Conservation (phyloP, 1,140 invertebrate genomes). For the Zaprionus inermis region DNA sequence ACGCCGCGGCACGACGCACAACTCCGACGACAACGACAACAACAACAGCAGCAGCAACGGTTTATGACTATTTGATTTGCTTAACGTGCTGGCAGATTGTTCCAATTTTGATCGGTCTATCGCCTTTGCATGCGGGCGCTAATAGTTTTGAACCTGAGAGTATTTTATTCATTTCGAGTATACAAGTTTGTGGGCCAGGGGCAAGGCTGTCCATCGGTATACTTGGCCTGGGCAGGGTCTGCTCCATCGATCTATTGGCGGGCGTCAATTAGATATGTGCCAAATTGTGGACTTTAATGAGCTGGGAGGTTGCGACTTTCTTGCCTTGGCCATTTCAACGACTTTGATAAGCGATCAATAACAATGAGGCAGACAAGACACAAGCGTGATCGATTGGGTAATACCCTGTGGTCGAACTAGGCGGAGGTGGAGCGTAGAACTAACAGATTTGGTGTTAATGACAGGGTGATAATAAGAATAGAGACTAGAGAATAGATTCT, state of each 20-base stretch:
- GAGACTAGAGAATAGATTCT: no score
- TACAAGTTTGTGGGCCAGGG: slow-evolving; percentile 42
- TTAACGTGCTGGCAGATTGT: slow-evolving; percentile 49
- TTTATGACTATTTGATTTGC: slow-evolving; percentile 44
- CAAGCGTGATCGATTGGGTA: slow-evolving; percentile 14
- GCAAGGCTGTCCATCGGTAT: slow-evolving; percentile 32
- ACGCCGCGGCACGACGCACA: slow-evolving; percentile 25
- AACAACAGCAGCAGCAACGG: slow-evolving; percentile 39
- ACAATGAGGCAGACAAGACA: background rate
- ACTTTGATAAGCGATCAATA: slow-evolving; percentile 40
- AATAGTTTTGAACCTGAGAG: slow-evolving; percentile 57
- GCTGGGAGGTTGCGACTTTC: slow-evolving; percentile 31
- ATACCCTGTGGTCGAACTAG: slow-evolving; percentile 3
- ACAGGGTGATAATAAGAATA: background rate
- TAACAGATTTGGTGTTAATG: background rate
- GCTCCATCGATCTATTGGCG: slow-evolving; percentile 25
- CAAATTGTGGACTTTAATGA: slow-evolving; percentile 35
- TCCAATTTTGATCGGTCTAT: slow-evolving; percentile 61
- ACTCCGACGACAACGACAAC: background rate
- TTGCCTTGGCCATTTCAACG: slow-evolving; percentile 47
- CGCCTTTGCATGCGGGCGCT: slow-evolving; percentile 51
- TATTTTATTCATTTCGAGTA: slow-evolving; percentile 9
- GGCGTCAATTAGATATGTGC: slow-evolving; percentile 33
- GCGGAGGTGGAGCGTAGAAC: background rate
- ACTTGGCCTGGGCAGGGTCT: slow-evolving; percentile 35